These are phyloP conservation scores for Aphidius ervi DNA, from an alignment of 1,140 invertebrate species.

Conservation along the genomic window DNA sequence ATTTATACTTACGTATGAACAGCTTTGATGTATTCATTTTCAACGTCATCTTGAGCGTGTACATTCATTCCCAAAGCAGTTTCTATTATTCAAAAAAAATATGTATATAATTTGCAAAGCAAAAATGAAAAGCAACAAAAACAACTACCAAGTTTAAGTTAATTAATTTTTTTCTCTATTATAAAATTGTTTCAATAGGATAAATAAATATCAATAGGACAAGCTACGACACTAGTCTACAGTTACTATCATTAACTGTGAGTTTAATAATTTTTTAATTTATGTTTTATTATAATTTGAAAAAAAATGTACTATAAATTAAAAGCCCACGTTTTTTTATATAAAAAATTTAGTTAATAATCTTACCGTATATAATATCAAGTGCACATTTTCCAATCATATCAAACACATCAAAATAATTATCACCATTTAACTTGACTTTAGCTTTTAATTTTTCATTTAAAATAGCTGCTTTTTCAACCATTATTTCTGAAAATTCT, in stretches of 20 bases:
- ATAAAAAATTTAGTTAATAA: neutral
- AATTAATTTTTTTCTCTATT: too few species aligned
- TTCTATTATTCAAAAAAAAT: conserved; percentile 42
- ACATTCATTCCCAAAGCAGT: conserved; percentile 68
- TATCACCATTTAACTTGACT: conserved; percentile 38
- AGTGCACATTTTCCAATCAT: conserved; percentile 64
- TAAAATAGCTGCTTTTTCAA: conserved; percentile 65
- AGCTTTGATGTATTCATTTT: conserved; percentile 60
- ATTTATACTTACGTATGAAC: conserved; percentile 48
- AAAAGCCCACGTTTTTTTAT: too few species aligned
- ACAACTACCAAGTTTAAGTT: too few species aligned
- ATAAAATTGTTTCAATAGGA: neutral
- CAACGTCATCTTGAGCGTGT: conserved; percentile 57
- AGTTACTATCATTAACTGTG: too few species aligned
- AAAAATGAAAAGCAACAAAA: too few species aligned
- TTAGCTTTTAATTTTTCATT: conserved; percentile 41
- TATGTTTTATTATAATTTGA: too few species aligned
- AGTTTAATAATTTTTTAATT: too few species aligned
- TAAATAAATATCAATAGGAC: neutral
- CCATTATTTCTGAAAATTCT: conserved; percentile 69
- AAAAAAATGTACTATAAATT: neutral
- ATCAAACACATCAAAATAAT: conserved; percentile 59
- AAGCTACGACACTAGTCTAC: neutral
- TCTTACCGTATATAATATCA: conserved; percentile 66
- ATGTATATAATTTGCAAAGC: too few species aligned